Percentiles rank a stretch among this genome's conserved stretches.
Evolutionary conservation across 23 tunicate genomes (phyloP).

Genomic region (Ciona savignyi): DNA sequence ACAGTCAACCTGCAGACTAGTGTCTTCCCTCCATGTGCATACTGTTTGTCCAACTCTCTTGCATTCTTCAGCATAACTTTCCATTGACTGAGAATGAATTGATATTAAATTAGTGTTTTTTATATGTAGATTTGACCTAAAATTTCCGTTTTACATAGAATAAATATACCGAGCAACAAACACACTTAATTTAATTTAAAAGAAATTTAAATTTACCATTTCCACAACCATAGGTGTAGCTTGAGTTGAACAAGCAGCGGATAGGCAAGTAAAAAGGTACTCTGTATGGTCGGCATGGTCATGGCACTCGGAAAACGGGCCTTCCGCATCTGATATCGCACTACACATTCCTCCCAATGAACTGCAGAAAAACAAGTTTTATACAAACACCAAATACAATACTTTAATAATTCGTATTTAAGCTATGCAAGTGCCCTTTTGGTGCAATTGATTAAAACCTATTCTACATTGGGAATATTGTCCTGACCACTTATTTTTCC

Average conservation of each 20-base stretch:
- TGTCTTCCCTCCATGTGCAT: constrained; percentile 22
- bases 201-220: constrained; percentile 16
- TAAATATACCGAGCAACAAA: too few relatives aligned
- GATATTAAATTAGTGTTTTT: too few relatives aligned
- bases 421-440: too few relatives aligned
- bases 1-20: constrained; percentile 15
- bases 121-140: too few relatives aligned
- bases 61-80: constrained; percentile 21
- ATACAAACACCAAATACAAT: not conserved
- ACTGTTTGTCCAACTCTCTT: constrained; percentile 1
- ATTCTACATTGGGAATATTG: too few relatives aligned
- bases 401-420: too few relatives aligned
- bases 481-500: too few relatives aligned
- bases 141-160: too few relatives aligned
- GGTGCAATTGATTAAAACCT: too few relatives aligned
- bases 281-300: not conserved
- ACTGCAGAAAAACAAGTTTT: constrained; percentile 8
- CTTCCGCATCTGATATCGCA: constrained; percentile 24
- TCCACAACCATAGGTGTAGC: constrained; percentile 17
- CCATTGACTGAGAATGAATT: constrained; percentile 15
- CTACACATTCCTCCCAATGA: constrained; percentile 12
- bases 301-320: constrained; percentile 39
- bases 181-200: too few relatives aligned
- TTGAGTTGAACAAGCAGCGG: constrained; percentile 5
- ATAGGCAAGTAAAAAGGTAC: constrained; percentile 1